Percentiles rank a stretch among this genome's conserved stretches.
phyloP scores from a whole-genome alignment of 2,888 invertebrate genomes.

The Oligia latruncula region DNA sequence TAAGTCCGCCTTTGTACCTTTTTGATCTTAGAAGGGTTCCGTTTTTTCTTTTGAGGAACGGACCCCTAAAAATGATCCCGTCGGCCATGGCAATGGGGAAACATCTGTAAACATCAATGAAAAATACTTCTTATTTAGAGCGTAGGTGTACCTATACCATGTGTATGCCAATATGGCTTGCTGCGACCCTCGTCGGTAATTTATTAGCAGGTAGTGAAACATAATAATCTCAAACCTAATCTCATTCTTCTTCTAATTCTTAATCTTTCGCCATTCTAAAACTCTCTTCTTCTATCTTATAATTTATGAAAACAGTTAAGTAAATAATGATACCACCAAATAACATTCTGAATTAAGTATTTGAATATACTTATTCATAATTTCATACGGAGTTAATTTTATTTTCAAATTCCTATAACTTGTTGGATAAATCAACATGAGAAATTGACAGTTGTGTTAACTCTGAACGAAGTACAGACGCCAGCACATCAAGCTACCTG shows the following conservation, averaged over 20 bases:
- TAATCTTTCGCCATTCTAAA: background rate
- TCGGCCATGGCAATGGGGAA: background rate
- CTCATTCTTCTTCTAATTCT: background rate
- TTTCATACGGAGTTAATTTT: constrained; percentile 4
- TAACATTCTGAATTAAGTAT: background rate
- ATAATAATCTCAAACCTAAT: background rate
- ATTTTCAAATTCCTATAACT: constrained; percentile 3
- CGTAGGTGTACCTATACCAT: too few species aligned
- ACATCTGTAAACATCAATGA: background rate
- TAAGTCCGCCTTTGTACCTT: too few species aligned
- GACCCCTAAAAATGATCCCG: background rate
- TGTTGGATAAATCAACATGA: constrained; percentile 22
- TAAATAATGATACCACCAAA: background rate
- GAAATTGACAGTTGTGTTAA: constrained; percentile 37
- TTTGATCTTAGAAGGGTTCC: too few species aligned
- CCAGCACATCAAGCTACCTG: too few species aligned
- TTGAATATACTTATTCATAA: constrained; percentile 13
- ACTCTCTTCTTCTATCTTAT: background rate
- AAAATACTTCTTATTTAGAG: background rate
- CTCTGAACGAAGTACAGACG: background rate
- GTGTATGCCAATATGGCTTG: too few species aligned
- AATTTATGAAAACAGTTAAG: constrained; percentile 14
- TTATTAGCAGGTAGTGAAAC: background rate
- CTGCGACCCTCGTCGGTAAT: too few species aligned
- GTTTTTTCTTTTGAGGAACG: too few species aligned